Base-by-base conservation (phyloP, 2,113 vertebrate species). In the Gallinago jamesoni region DNA sequence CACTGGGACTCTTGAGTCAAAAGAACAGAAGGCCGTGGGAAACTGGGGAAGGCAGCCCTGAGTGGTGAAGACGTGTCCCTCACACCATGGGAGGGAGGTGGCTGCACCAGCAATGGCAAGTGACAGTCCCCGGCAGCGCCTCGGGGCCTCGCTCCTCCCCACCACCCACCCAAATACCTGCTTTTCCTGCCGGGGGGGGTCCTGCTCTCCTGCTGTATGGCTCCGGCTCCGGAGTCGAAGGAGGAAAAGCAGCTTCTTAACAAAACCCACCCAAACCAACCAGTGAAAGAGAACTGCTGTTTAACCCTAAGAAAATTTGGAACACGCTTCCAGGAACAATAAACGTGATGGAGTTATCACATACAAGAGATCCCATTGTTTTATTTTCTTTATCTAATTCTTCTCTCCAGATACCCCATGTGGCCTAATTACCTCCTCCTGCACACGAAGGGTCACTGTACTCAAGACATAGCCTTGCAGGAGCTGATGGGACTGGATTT, bases 151-250 rank as follows among this genome's bases (percentile, higher is more conserved):
- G 1, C 6, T 12, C 78, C 88, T 53, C 50, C 73, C 66, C 14
- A 15, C 72, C 2, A 2, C 76, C 30, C 8, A 1, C 63, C 30
- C 5, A 35, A 12, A 80, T 35, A 19, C 88, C 74, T 57, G 70
- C 47, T n/a, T 23, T 5, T 37, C 70, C 75, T 27, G 12, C 14
- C 0, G 2, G 39, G 3, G 1, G 24, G 27, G 23, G 35, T 41
- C 19, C 79, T 13, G 0, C 0, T 3, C 74, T 37, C 62, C 52
- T 25, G 28, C 5, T 1, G 1, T 4, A 9, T 0, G 13, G 35
- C 20, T 62, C 30, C 7, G 3, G 33, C 20, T 62, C 30, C 9
- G 4, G 47, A 18, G 47, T 9, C 12, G 37, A 67, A 62, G 33
- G 23, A 25, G 23, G 12, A 59, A 67, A 56, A 31, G 35, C 37